Base-by-base conservation (phyloP, 1,140 invertebrate genomes). In the Zaprionus capensis region DNA sequence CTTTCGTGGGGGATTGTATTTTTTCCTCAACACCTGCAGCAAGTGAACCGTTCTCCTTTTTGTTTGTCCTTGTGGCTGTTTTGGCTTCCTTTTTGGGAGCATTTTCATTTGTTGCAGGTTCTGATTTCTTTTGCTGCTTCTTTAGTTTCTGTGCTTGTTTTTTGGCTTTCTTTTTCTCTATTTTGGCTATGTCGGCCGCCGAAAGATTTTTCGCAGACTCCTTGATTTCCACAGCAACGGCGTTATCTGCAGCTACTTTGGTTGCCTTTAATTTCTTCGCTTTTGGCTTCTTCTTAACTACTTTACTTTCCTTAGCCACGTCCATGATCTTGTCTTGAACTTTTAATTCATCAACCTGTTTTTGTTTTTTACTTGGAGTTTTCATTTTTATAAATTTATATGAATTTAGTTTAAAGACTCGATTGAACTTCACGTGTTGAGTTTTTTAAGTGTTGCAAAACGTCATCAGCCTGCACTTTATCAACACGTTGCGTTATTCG, bases 91-190 rank as follows among this genome's bases (percentile, higher is more conserved):
- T 26, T 4, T 26, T 24, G 14, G 17, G n/a, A 4, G 20, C 14
- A 14, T 57, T 49, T 11, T 28, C 53, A 2, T 28, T 44, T 20
- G 53, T 51, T 9, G 56, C 14, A 1, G 41, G 2, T 59, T 34
- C 36, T 15, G 44, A 14, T 46, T 85, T 91, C 5, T 68, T 73
- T 6, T 76, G 49, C 15, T 82, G 75, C 9, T 88, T 92, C 24
- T 88, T 92, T 0, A 91, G 55, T 36, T 92, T 92, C 38, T 92
- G 86, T 7, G 91, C 86, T 36, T 67, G 66, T 46, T 92, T 92
- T n/a, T 92, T 92, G 1, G 81, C 86, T 24, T 92, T 92, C 65
- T 92, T 92, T 51, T 92, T 92, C 59, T 87, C 77, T 24, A 92
- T 92, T 51, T 82, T 91, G 24, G 83, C 87, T 20, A 82, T 5